Conservation (phyloP, 1,140 invertebrate genomes). For the Eciton burchellii region DNA sequence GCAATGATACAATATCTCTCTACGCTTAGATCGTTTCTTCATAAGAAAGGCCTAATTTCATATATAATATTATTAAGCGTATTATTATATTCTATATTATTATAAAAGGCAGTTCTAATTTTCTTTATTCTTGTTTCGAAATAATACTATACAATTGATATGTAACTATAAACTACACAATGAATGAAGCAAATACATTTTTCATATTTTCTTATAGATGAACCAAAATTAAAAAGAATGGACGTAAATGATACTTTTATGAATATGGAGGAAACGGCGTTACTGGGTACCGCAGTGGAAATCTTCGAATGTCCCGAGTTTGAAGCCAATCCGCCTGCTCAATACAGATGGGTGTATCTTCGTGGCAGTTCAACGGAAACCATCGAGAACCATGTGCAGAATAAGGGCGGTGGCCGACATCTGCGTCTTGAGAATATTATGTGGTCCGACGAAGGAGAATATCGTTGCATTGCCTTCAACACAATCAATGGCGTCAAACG, state of each 20-base stretch:
- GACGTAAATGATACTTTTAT: conserved; percentile 88
- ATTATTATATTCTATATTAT: neutral
- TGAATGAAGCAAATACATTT: neutral
- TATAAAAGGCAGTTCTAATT: conserved; percentile 13
- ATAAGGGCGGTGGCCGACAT: conserved; percentile 73
- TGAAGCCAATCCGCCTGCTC: conserved; percentile 93
- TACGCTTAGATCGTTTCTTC: neutral
- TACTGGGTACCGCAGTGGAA: conserved; percentile 88
- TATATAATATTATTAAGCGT: neutral
- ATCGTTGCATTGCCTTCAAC: conserved; percentile 83
- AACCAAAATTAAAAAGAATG: conserved; percentile 90
- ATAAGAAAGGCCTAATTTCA: neutral
- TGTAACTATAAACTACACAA: neutral
- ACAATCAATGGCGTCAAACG: conserved; percentile 81
- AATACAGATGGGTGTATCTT: conserved; percentile 86
- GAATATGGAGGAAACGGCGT: conserved; percentile 77
- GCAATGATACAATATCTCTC: neutral
- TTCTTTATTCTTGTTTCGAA: neutral
- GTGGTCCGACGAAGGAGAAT: conserved; percentile 84
- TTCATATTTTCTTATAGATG: conserved; percentile 86
- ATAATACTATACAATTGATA: neutral
- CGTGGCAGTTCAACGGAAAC: conserved; percentile 79
- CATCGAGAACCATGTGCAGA: conserved; percentile 77
- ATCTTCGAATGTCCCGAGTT: conserved; percentile 91
- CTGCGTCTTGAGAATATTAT: conserved; percentile 80